phyloP scores from a whole-genome alignment of 2,797 vertebrate species.

The Ptychobarbus kaznakovi region DNA sequence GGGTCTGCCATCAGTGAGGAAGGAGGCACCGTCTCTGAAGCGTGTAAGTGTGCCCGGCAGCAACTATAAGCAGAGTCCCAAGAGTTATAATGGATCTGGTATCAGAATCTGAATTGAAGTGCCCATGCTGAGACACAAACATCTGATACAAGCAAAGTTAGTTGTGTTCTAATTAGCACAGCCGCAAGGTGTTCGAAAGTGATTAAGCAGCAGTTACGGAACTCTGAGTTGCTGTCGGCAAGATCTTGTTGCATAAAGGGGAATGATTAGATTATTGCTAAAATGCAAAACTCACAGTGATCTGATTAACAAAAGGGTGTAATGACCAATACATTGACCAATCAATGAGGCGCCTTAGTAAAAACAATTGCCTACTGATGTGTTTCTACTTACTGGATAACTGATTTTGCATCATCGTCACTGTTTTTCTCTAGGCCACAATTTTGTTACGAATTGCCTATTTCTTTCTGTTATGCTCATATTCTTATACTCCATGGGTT shows the following conservation, averaged over 20 bases:
- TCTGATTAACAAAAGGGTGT: neutral
- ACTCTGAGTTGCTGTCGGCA: slow-evolving; percentile 3
- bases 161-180: slow-evolving; percentile 31
- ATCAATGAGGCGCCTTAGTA: neutral
- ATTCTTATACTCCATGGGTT: slow-evolving; percentile 11
- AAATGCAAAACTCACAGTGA: neutral
- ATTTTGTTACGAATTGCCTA: neutral
- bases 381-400: neutral
- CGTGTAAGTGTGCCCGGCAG: slow-evolving; percentile 79
- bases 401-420: neutral
- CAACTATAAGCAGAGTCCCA: neutral
- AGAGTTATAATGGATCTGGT: slow-evolving; percentile 15
- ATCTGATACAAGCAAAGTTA: slow-evolving; percentile 35
- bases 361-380: slow-evolving; percentile 1
- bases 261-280: slow-evolving; percentile 5
- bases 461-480: neutral
- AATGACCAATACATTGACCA: neutral
- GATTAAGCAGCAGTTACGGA: slow-evolving; percentile 34
- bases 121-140: slow-evolving; percentile 20
- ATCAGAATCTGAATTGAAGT: slow-evolving; percentile 28
- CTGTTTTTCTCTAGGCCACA: neutral
- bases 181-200: slow-evolving; percentile 43
- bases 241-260: slow-evolving; percentile 17
- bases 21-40: slow-evolving; percentile 71
- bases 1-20: slow-evolving; percentile 85